Evolutionary conservation across 2,113 vertebrate genomes (phyloP).

Genomic region (Barbus barbus): DNA sequence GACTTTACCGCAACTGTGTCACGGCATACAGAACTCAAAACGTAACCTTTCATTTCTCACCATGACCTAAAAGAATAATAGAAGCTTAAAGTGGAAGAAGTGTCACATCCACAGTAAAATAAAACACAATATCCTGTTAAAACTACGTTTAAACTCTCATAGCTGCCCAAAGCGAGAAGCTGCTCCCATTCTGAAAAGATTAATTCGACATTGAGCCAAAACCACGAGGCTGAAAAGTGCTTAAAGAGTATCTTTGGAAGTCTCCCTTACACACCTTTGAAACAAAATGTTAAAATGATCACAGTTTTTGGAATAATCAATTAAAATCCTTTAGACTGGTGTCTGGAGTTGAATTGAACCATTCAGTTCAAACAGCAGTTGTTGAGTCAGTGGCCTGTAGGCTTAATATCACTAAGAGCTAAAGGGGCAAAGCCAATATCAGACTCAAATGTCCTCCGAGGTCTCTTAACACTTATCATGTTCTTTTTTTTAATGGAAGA

Average conservation of each 20-base stretch:
- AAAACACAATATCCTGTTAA: conserved; percentile 43
- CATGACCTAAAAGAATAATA: conserved; percentile 17
- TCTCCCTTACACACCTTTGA: conserved; percentile 71
- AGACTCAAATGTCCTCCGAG: conserved; percentile 45
- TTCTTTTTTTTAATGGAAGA: conserved; percentile 65
- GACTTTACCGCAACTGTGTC: not conserved
- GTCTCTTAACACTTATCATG: conserved; percentile 39
- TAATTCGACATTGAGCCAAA: conserved; percentile 68
- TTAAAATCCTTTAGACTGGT: conserved; percentile 26
- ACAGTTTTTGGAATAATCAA: conserved; percentile 38
- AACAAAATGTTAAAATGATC: conserved; percentile 42
- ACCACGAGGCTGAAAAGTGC: conserved; percentile 77
- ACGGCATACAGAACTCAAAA: not conserved
- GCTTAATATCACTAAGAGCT: conserved; percentile 29
- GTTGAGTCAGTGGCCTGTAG: not conserved
- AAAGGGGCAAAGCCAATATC: conserved; percentile 29
- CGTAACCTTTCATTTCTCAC: not conserved
- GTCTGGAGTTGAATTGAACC: conserved; percentile 4
- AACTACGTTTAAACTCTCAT: conserved; percentile 66
- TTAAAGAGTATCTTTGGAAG: conserved; percentile 80
- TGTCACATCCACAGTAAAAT: conserved; percentile 36
- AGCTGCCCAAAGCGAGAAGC: conserved; percentile 75
- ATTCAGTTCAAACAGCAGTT: conserved; percentile 7
- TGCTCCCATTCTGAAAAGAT: conserved; percentile 66
- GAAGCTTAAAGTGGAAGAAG: conserved; percentile 24